phyloP scores from a whole-genome alignment of 1,140 invertebrate genomes.

The Diplogasteroides magnus region DNA sequence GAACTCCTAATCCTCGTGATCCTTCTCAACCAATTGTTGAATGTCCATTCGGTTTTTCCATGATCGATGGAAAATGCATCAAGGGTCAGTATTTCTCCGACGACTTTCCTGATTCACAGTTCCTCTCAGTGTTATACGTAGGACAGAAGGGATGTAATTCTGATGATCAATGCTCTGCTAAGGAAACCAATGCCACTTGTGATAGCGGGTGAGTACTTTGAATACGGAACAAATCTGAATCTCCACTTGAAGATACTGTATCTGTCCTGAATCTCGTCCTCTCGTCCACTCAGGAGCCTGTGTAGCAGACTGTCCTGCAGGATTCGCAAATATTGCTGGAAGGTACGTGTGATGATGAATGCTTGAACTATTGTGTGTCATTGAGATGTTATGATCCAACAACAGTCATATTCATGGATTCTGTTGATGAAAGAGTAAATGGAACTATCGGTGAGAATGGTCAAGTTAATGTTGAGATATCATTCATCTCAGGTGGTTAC shows the following conservation, averaged over 20 bases:
- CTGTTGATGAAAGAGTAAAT: conserved; percentile 49
- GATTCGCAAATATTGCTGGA: conserved; percentile 54
- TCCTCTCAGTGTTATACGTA: conserved; percentile 42
- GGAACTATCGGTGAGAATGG: conserved; percentile 53
- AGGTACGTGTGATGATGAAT: conserved; percentile 29
- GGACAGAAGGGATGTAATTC: conserved; percentile 50
- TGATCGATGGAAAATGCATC: conserved; percentile 20
- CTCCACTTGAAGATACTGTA: conserved; percentile 38
- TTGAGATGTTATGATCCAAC: conserved; percentile 50
- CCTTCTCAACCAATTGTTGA: conserved; percentile 44
- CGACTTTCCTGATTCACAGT: neutral
- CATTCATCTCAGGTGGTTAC: too few species aligned
- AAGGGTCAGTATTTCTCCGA: conserved; percentile 12
- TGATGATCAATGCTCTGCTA: conserved; percentile 42
- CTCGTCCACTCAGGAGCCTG: conserved; percentile 50
- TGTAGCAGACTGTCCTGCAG: conserved; percentile 46
- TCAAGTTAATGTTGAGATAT: too few species aligned
- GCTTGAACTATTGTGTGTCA: neutral
- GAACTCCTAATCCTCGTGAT: conserved; percentile 31
- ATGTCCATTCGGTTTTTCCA: conserved; percentile 42
- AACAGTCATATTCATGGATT: conserved; percentile 55
- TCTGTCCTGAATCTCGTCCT: conserved; percentile 33
- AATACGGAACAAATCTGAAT: neutral
- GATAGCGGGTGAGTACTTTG: conserved; percentile 10
- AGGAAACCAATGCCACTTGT: conserved; percentile 39